Percentiles rank a stretch among this genome's conserved stretches.
Conservation (phyloP, 2,888 invertebrate genomes). For the Ryuthela nishihirai region DNA sequence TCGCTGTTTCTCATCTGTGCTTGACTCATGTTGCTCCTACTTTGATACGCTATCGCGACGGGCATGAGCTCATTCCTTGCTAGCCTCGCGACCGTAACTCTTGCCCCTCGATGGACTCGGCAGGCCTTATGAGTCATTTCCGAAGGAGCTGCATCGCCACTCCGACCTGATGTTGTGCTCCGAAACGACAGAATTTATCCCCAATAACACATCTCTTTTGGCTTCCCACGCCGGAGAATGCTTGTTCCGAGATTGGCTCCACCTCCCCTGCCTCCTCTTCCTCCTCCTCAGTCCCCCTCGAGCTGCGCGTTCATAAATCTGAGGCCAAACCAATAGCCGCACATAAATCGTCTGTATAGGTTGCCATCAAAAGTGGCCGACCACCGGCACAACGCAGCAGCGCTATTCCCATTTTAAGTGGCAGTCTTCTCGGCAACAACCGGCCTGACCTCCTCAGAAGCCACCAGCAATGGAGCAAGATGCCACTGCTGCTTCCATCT, state of each 20-base stretch:
- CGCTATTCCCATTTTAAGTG: no score
- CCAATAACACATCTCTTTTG: conserved; percentile 36
- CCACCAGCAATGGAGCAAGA: no score
- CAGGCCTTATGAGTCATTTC: conserved; percentile 36
- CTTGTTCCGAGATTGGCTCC: not conserved
- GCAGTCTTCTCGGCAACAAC: no score
- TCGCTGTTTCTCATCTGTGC: no score
- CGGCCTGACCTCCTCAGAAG: no score
- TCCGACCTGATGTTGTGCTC: no score
- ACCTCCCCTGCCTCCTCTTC: not conserved
- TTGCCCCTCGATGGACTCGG: conserved; percentile 16
- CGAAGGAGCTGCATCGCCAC: conserved; percentile 11
- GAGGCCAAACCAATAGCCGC: conserved; percentile 36
- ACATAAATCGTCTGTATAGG: conserved; percentile 32
- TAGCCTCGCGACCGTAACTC: conserved; percentile 19
- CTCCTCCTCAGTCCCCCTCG: no score
- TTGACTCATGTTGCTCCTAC: conserved; percentile 19
- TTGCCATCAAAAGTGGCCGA: conserved; percentile 33
- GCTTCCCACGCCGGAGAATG: conserved; percentile 15
- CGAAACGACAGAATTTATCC: conserved; percentile 36
- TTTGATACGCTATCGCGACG: conserved; percentile 28
- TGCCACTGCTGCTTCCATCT: no score
- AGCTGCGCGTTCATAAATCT: conserved; percentile 31
- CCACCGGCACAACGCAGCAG: no score
- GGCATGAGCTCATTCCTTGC: not conserved